Conservation (phyloP, 2,888 invertebrate genomes). For the Oscheius sp. region DNA sequence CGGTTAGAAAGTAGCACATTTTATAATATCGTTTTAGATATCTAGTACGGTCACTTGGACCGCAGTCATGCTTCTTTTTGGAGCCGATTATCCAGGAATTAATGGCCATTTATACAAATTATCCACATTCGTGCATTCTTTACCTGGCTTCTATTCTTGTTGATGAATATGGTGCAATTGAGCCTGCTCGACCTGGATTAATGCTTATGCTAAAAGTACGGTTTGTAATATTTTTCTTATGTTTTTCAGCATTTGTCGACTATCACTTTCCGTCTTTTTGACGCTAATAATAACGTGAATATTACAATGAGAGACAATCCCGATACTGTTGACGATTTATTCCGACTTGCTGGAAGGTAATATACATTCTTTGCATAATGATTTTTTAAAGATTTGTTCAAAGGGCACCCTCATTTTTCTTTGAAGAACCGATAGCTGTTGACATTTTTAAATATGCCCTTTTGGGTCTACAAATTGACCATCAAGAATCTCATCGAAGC, state of each 20-base stretch:
- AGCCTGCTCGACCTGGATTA: constrained; percentile 81
- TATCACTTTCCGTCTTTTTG: constrained; percentile 37
- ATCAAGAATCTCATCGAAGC: constrained; percentile 71
- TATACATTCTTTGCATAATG: not conserved
- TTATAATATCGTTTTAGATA: constrained; percentile 76
- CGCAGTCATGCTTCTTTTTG: constrained; percentile 81
- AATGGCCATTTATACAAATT: constrained; percentile 79
- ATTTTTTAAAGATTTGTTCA: constrained; percentile 81
- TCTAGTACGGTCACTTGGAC: constrained; percentile 82
- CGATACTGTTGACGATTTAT: constrained; percentile 96
- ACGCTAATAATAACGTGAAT: constrained; percentile 67
- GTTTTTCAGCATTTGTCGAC: constrained; percentile 31
- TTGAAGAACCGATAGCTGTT: constrained; percentile 80
- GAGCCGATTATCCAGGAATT: constrained; percentile 79
- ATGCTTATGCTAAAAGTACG: constrained; percentile 83
- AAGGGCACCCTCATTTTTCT: constrained; percentile 83
- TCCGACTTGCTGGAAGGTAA: constrained; percentile 81
- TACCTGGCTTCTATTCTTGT: constrained; percentile 83
- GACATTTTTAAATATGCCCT: constrained; percentile 85
- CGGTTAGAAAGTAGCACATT: constrained; percentile 75
- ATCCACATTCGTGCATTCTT: constrained; percentile 86
- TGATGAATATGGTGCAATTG: constrained; percentile 83
- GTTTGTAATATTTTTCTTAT: not conserved
- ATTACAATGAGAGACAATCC: constrained; percentile 89
- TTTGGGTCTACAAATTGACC: constrained; percentile 83